Base-by-base conservation (phyloP, 2,113 vertebrate species). In the Echinops telfairi region DNA sequence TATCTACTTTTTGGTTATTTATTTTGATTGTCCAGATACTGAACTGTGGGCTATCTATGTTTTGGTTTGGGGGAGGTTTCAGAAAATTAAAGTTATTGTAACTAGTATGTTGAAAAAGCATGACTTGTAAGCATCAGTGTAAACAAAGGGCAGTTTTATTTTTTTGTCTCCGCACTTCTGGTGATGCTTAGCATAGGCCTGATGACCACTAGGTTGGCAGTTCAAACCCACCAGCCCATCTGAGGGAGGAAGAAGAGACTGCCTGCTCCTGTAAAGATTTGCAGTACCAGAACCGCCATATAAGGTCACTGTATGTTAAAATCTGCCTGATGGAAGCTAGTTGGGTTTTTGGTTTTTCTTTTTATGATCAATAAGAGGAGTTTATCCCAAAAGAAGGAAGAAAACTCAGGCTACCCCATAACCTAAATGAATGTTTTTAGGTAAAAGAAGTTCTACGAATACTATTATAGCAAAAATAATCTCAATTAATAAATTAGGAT, bases 1-100 rank as follows among this genome's bases (percentile, higher is more conserved):
- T 86, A 47, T 62, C 4, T 70, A 78, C 11, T 83, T 90, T 77
- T 80, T 36, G 3, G 14, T 31, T 70, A 20, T 58, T 90, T 73
- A 57, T 90, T 89, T 79, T 78, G 2, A 80, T 93, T 88, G 11
- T 73, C 47, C 90, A 75, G 31, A 29, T 82, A 83, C 62, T 79
- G 83, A 57, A 60, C 76, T 40, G 15, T 53, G 7, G 1, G 29
- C 43, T 47, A 47, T 47, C 43, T 47, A 47, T 77, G 33, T 60
- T 81, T 93, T 94, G 62, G 64, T 27, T 90, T 64, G 60, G 15
- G 15, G 15, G 15, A 19, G 15, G 15, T 88, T 83, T 81, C 43
- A 92, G 33, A 60, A 94, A 94, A 82, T 86, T 68, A 57, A 87
- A 57, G 10, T 7, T 33, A 5, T 23, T 80, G 10, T 92, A 93